Evolutionary conservation across 1,140 invertebrate species (phyloP).

Genomic region (Drosophila serrata): DNA sequence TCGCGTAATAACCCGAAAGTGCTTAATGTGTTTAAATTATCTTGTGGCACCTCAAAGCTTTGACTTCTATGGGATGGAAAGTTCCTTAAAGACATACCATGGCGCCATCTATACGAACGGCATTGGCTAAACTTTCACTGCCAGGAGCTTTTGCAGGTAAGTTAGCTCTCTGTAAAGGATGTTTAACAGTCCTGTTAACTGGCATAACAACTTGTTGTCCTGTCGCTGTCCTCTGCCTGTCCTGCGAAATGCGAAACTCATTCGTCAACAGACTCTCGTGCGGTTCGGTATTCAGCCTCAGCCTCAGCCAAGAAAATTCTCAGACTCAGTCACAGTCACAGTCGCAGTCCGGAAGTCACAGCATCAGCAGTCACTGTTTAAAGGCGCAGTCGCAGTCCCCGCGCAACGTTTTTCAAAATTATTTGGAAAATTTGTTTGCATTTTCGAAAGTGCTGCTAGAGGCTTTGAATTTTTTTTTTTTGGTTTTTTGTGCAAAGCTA

Average conservation of each 20-base stretch:
- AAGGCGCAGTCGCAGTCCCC: conserved; percentile 25
- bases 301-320: conserved; percentile 31
- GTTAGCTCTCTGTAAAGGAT: not conserved
- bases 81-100: too few species aligned
- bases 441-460: conserved; percentile 26
- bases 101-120: conserved; percentile 1
- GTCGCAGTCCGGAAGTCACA: conserved; percentile 8
- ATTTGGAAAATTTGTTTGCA: conserved; percentile 13
- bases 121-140: conserved; percentile 2
- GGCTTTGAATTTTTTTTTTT: conserved; percentile 16
- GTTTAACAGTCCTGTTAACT: conserved; percentile 19
- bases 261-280: conserved; percentile 76
- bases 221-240: not conserved
- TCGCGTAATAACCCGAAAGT: too few species aligned
- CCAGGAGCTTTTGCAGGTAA: conserved; percentile 16
- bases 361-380: conserved; percentile 6
- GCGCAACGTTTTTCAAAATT: conserved; percentile 11
- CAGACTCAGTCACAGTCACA: conserved; percentile 28
- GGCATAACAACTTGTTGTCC: conserved; percentile 64
- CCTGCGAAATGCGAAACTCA: conserved; percentile 54
- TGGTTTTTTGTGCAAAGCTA: conserved; percentile 27
- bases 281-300: conserved; percentile 68
- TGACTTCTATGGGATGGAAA: not conserved
- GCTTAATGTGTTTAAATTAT: too few species aligned
- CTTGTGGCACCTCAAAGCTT: not conserved